These are phyloP conservation scores for Euplexia lucipara DNA, from an alignment of 2,888 invertebrate genomes.

Conservation along the genomic window DNA sequence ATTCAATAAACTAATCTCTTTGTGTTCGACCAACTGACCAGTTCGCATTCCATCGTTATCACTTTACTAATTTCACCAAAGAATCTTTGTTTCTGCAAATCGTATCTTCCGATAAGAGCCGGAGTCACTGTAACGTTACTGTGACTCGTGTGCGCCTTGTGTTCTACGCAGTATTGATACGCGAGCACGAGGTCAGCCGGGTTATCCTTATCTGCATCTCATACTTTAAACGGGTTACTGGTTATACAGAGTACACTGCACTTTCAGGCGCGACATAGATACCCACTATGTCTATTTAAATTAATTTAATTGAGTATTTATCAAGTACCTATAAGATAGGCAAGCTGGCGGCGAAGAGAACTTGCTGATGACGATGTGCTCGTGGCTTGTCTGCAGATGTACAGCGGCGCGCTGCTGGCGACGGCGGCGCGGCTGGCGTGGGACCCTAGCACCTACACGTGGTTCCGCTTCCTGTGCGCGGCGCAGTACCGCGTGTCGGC, in stretches of 20 bases:
- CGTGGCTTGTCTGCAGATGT: conserved; percentile 78
- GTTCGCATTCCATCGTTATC: conserved; percentile 39
- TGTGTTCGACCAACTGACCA: conserved; percentile 16
- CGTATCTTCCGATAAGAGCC: conserved; percentile 18
- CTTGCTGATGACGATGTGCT: conserved; percentile 1
- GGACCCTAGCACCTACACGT: conserved; percentile 89
- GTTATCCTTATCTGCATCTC: conserved; percentile 24
- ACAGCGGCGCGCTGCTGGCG: conserved; percentile 88
- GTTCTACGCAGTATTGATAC: background rate
- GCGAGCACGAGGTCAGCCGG: conserved; percentile 19
- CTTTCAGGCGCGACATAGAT: background rate
- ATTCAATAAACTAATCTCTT: too few relatives aligned
- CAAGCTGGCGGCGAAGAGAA: too few relatives aligned
- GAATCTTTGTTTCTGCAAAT: conserved; percentile 45
- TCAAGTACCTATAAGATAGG: too few relatives aligned
- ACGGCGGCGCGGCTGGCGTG: conserved; percentile 89
- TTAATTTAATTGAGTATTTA: too few relatives aligned
- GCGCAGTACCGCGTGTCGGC: conserved; percentile 88
- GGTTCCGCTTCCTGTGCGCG: conserved; percentile 88
- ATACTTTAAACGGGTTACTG: conserved; percentile 15
- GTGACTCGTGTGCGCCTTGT: background rate
- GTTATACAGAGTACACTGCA: conserved; percentile 3
- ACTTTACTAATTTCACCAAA: conserved; percentile 32
- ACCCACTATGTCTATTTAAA: too few relatives aligned
- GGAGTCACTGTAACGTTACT: conserved; percentile 16